These are phyloP conservation scores for Diplogasteroides magnus DNA, from an alignment of 1,140 invertebrate genomes.

Conservation along the genomic window DNA sequence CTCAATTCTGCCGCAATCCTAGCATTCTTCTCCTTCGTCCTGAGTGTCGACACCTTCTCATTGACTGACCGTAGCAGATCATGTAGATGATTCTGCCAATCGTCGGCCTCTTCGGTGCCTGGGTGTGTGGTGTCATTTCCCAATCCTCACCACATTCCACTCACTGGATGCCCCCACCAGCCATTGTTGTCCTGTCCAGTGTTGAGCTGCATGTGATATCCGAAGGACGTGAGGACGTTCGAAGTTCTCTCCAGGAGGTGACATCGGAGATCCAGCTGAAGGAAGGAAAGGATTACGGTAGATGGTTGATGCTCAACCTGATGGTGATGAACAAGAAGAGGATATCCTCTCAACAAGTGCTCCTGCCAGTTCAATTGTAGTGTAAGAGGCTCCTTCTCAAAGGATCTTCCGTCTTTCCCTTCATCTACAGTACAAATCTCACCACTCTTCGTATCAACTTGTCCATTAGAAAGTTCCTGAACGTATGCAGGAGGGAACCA, in stretches of 20 bases:
- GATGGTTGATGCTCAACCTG: conserved; percentile 5
- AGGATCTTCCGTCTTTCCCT: neutral
- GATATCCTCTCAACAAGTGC: conserved; percentile 35
- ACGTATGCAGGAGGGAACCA: conserved; percentile 53
- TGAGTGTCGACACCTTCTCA: conserved; percentile 38
- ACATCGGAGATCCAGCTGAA: neutral
- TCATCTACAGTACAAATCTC: neutral
- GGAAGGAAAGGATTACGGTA: conserved; percentile 11
- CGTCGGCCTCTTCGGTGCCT: conserved; percentile 42
- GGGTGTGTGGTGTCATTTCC: neutral
- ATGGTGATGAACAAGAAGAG: too few relatives aligned
- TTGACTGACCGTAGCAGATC: conserved; percentile 37
- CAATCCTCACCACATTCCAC: neutral
- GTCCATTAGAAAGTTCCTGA: conserved; percentile 31
- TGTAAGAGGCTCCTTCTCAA: conserved; percentile 39
- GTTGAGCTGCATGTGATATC: conserved; percentile 35
- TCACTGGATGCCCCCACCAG: conserved; percentile 40
- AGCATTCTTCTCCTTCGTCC: conserved; percentile 47
- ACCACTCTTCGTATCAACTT: neutral
- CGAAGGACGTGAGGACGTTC: conserved; percentile 31
- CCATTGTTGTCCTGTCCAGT: conserved; percentile 44
- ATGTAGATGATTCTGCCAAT: conserved; percentile 44
- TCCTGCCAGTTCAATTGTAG: conserved; percentile 48
- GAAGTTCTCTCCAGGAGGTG: too few relatives aligned
- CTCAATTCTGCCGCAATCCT: conserved; percentile 51